Base-by-base conservation (phyloP, 2,888 invertebrate species). In the Drosophila austrosaltans region DNA sequence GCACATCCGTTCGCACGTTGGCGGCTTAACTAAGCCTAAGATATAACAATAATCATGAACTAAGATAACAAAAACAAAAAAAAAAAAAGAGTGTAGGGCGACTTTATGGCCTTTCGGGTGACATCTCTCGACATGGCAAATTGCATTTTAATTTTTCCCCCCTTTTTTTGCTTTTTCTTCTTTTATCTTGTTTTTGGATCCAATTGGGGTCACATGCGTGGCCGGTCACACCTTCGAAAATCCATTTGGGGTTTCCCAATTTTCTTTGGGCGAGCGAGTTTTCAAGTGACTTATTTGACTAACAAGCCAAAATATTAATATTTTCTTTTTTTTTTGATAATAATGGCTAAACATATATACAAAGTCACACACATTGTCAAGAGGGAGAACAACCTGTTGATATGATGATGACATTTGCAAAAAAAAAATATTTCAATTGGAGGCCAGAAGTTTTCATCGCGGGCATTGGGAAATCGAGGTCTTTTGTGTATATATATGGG, bases 181-280 rank as follows among this genome's bases (percentile, higher is more conserved):
- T 25, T 48, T 25, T 48, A 48, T 48, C 22, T 39, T 57, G 53
- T 73, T 82, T 75, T 75, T 61, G 66, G 57, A 69, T 74, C 79
- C 84, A 88, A 84, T 84, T 84, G 81, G 87, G 89, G 89, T 88
- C 89, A 87, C 74, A 88, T 84, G 86, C 88, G 81, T 82, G 72
- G 87, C 63, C 77, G 79, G 88, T 82, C 82, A 78, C 87, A 82
- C 85, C 85, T 72, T 74, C 70, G 16, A 63, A 57, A 20, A 22
- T 71, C 61, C 69, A 76, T 73, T 79, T 73, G 76, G 76, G 58
- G 71, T 83, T 83, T 81, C 82, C 66, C 64, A 56, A 73, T 71
- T 71, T 76, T 44, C 48, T 57, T 57, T 69, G 75, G 60, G 62
- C 72, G 73, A 63, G 66, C 58, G 66, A 36, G 65, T 76, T 82